phyloP scores from a whole-genome alignment of 1,140 invertebrate genomes.

The roundworm (Caenorhabditis elegans) region WBcel235 BX284606.5:493001-493500 shows the following conservation, averaged over 20 bases:
- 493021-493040: neutral
- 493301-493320: neutral
- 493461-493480: neutral
- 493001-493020: neutral
- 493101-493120: neutral
- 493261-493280: neutral
- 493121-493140: neutral
- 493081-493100: neutral
- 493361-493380: neutral
- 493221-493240: neutral
- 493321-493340: neutral
- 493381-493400: slow-evolving; percentile 14
- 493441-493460: neutral
- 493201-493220: neutral
- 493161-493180: slow-evolving; percentile 4
- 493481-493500: neutral
- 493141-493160: neutral
- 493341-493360: neutral
- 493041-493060: slow-evolving; percentile 4
- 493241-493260: neutral
- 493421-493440: neutral
- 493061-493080: neutral
- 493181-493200: slow-evolving; percentile 13
- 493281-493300: neutral
- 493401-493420: slow-evolving; percentile 3